A percentile compares a stretch with the other conserved stretches of the same genome.
Conservation (phyloP, 2,113 vertebrate genomes). For the Eptatretus burgeri region DNA sequence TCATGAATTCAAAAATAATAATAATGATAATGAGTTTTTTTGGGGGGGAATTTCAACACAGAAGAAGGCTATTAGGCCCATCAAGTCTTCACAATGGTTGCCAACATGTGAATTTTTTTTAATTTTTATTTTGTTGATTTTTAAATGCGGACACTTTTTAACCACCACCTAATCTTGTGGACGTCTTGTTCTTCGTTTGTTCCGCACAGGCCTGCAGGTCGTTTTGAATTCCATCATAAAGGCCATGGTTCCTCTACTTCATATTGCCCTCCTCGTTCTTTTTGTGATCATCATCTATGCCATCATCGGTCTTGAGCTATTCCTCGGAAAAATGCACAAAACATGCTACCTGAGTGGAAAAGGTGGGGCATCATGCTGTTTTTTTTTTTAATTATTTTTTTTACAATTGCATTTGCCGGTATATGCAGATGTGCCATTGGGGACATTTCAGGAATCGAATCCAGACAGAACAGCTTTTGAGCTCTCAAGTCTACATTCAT, state of each 20-base stretch:
- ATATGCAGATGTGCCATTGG: background rate
- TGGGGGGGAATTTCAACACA: too few species aligned
- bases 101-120: too few species aligned
- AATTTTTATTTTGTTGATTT: too few species aligned
- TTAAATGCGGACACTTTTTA: too few species aligned
- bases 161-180: too few species aligned
- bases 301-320: slow-evolving; percentile 89
- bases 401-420: background rate
- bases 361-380: too few species aligned
- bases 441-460: background rate
- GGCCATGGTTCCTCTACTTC: slow-evolving; percentile 95
- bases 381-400: slow-evolving; percentile 13
- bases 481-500: too few species aligned
- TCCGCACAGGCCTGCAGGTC: slow-evolving; percentile 65
- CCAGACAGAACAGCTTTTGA: too few species aligned
- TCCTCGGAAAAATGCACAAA: slow-evolving; percentile 99
- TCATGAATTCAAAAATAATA: too few species aligned
- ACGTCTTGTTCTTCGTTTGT: slow-evolving; percentile 7
- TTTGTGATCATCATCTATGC: slow-evolving; percentile 98
- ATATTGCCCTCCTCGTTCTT: slow-evolving; percentile 79
- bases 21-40: too few species aligned
- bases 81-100: too few species aligned
- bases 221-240: slow-evolving; percentile 99
- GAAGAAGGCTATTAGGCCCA: too few species aligned
- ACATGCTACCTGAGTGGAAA: slow-evolving; percentile 26